Base-by-base conservation (phyloP, 2,797 vertebrate species). In the Ctenosaura bakeri region DNA sequence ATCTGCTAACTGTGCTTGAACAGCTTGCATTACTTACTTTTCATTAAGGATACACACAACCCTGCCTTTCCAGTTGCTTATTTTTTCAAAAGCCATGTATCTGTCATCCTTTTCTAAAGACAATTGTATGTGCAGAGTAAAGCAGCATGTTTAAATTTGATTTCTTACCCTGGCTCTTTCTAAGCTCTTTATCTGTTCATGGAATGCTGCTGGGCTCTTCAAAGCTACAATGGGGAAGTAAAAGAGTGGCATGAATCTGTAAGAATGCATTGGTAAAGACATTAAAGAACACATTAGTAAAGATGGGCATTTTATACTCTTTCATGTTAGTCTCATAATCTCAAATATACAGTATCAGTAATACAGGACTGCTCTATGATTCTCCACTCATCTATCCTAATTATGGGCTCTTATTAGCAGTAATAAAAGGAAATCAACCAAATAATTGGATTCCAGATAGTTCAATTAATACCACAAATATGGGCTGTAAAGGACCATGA, bases 131-230 rank as follows among this genome's bases (percentile, higher is more conserved):
- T 9, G 24, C 20, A 91, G 80, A 93, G 90, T 59, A 6, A 88
- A 83, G 12, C 9, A 90, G 86, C 13, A 86, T 93, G 76, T 90
- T 94, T 74, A 89, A 88, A 92, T 38, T 52, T 87, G 93, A 87
- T 86, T 16, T 52, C 98, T 98, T 97, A 99, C 99, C 97, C 98
- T 98, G 95, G 99, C 98, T 98, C 99, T 97, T 96, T 99, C 98
- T 97, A 99, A 97, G 96, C 98, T 99, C 97, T 98, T 98, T 89
- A 99, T 99, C 97, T 98, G 98, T 96, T 99, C 98, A 86, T 99
- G 99, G 97, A 99, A 99, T 95, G 98, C 98, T 92, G 98, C 98
- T 89, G 99, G 99, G 92, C 98, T 98, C 97, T 99, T 99, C 97
- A 99, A 97, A 91, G 99, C 99, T 99, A 97, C 95, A 89, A 94